Evolutionary conservation across 2,797 vertebrate genomes (phyloP).

Genomic region (Clarias laeviceps): DNA sequence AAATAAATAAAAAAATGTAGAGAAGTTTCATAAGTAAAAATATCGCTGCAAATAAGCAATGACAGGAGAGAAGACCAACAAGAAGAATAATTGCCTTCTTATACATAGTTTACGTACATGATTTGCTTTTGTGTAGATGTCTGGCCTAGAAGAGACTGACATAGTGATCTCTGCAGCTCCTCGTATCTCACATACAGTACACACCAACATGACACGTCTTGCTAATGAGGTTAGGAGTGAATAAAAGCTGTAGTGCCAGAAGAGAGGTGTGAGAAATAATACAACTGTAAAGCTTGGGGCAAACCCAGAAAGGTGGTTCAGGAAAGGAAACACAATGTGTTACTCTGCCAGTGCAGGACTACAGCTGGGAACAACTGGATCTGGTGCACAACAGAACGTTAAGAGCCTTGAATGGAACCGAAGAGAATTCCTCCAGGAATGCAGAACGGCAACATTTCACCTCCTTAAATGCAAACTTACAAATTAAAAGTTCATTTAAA

Average conservation of each 20-base stretch:
- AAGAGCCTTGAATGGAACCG: too few species aligned
- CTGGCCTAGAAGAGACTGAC: background rate
- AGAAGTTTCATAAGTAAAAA: too few species aligned
- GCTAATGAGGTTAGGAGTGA: constrained; percentile 22
- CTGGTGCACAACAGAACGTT: background rate
- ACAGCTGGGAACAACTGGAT: constrained; percentile 1
- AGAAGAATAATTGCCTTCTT: background rate
- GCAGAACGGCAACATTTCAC: too few species aligned
- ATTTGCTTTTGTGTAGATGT: background rate
- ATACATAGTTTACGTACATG: background rate
- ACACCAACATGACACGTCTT: background rate
- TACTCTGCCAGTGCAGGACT: background rate
- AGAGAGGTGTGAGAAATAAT: background rate
- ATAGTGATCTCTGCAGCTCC: background rate
- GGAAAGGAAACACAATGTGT: background rate
- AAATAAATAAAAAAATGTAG: too few species aligned
- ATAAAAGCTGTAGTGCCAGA: constrained; percentile 5
- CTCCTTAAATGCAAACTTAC: too few species aligned
- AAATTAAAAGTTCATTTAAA: too few species aligned
- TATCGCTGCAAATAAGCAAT: background rate
- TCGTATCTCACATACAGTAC: constrained; percentile 20
- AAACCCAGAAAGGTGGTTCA: constrained; percentile 3
- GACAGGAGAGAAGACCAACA: background rate
- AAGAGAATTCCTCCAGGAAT: too few species aligned
- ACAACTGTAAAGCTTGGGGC: background rate